These are phyloP conservation scores for Trachelipus rathkii DNA, from an alignment of 1,140 invertebrate species.

Conservation along the genomic window DNA sequence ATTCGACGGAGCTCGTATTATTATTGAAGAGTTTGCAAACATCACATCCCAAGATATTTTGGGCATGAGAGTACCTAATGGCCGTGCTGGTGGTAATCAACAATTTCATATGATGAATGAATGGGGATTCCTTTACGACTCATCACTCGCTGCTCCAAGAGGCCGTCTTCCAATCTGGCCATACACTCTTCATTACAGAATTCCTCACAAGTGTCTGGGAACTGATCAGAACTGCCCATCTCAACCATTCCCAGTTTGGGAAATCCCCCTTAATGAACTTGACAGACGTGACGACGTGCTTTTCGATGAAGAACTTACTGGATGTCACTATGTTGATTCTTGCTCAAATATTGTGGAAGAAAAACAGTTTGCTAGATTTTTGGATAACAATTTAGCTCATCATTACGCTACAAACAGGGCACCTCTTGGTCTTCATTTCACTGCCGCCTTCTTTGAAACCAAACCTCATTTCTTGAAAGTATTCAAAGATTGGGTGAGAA, in stretches of 20 bases:
- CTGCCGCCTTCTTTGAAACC: conserved; percentile 50
- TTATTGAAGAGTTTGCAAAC: conserved; percentile 51
- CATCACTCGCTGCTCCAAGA: conserved; percentile 52
- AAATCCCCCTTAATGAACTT: conserved; percentile 48
- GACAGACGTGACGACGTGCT: conserved; percentile 46
- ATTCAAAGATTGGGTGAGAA: conserved; percentile 49
- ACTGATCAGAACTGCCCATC: conserved; percentile 48
- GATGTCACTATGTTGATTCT: conserved; percentile 49
- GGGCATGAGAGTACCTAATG: conserved; percentile 54
- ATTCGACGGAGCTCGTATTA: conserved; percentile 53
- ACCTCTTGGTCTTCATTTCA: conserved; percentile 49
- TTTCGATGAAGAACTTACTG: conserved; percentile 47
- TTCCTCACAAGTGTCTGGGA: conserved; percentile 51
- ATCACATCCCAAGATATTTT: conserved; percentile 53
- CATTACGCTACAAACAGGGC: conserved; percentile 50
- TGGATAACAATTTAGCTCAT: conserved; percentile 49
- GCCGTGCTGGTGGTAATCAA: conserved; percentile 52
- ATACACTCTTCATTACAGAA: conserved; percentile 53
- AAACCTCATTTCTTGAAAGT: conserved; percentile 46
- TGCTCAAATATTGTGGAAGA: conserved; percentile 46
- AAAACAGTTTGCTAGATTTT: conserved; percentile 48
- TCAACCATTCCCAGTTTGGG: conserved; percentile 46
- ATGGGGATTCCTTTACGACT: conserved; percentile 54
- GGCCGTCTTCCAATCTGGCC: conserved; percentile 53
- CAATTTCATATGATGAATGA: conserved; percentile 54